Conservation (phyloP, 2,113 vertebrate genomes). For the Anhinga rufa region DNA sequence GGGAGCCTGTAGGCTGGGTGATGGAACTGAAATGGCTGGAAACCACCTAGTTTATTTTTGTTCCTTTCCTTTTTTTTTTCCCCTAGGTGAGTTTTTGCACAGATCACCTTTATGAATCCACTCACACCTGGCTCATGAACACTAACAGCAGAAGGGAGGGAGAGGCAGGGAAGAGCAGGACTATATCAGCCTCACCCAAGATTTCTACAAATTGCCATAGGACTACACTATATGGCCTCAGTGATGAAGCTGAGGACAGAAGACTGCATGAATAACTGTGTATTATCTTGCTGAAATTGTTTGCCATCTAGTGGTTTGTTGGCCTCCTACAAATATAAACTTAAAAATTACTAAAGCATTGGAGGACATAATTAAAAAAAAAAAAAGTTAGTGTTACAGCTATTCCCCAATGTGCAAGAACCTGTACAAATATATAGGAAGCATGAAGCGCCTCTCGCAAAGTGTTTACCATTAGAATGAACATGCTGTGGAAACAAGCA, state of each 20-base stretch:
- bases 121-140: neutral
- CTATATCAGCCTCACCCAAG: neutral
- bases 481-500: neutral
- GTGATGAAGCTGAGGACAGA: neutral
- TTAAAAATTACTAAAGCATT: neutral
- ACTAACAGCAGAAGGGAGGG: neutral
- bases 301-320: slow-evolving; percentile 44
- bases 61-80: too few relatives aligned
- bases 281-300: neutral
- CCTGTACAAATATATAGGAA: neutral
- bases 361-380: neutral
- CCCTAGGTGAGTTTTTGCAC: neutral
- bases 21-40: neutral
- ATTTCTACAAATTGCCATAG: neutral
- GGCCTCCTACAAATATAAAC: neutral
- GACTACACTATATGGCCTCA: neutral
- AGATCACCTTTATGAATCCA: neutral
- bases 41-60: neutral
- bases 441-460: fast-evolving
- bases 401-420: neutral
- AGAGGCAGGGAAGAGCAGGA: neutral
- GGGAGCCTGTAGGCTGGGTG: neutral
- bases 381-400: neutral
- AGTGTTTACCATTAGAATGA: neutral
- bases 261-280: neutral